A percentile compares a stretch with the other conserved stretches of the same genome.
Evolutionary conservation across 2,888 invertebrate species (phyloP).

Genomic region (Trachelus stipa): DNA sequence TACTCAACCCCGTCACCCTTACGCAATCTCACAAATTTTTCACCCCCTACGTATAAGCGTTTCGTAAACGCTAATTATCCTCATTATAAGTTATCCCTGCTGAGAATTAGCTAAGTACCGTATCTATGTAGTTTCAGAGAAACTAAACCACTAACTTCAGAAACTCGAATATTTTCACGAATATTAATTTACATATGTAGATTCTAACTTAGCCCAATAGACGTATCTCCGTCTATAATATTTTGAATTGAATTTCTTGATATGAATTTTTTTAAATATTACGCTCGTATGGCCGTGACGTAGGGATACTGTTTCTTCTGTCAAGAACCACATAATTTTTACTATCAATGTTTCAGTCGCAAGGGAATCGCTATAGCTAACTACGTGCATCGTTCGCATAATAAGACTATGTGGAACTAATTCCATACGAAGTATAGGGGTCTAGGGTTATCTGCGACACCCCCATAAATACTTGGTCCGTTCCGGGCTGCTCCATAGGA

Average conservation of each 20-base stretch:
- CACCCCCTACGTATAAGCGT: slow-evolving; percentile 13
- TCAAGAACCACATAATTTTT: no score
- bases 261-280: background rate
- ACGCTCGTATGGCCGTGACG: background rate
- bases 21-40: background rate
- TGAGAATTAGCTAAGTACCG: background rate
- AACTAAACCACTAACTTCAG: background rate
- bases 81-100: slow-evolving; percentile 23
- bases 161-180: background rate
- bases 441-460: slow-evolving; percentile 46
- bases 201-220: background rate
- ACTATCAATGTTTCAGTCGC: background rate
- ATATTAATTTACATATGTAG: background rate
- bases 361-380: background rate
- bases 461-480: slow-evolving; percentile 43
- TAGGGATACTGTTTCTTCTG: background rate
- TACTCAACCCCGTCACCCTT: background rate
- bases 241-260: no score
- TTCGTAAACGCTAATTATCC: slow-evolving; percentile 25
- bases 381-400: background rate
- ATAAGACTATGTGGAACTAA: slow-evolving; percentile 22
- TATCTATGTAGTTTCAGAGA: background rate
- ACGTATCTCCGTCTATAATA: background rate
- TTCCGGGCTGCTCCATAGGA: slow-evolving; percentile 14
- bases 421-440: slow-evolving; percentile 31